Conservation (phyloP, 2,888 invertebrate genomes). For the Uropetala carovei region DNA sequence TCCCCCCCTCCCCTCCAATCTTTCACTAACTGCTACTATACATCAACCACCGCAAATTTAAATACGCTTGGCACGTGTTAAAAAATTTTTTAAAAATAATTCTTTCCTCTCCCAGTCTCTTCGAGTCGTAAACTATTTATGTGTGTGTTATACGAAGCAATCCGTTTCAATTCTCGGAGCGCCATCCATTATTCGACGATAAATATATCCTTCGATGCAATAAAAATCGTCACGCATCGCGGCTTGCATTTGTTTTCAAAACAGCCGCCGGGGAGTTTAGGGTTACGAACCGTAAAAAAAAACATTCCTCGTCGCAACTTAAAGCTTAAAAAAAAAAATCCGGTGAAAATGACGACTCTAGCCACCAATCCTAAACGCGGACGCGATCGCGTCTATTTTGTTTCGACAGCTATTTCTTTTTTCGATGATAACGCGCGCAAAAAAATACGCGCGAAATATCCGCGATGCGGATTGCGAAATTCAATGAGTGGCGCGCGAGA, state of each 20-base stretch:
- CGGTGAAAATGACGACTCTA: neutral
- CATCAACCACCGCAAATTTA: neutral
- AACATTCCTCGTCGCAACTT: neutral
- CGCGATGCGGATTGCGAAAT: neutral
- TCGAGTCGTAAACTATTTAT: slow-evolving; percentile 4
- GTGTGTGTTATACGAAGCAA: neutral
- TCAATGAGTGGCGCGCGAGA: neutral
- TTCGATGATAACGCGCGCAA: neutral
- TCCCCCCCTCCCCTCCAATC: too few species aligned
- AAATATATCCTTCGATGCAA: slow-evolving; percentile 3
- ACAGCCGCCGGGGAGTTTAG: too few species aligned
- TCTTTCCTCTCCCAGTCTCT: neutral
- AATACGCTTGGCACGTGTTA: neutral
- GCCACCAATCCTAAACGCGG: neutral
- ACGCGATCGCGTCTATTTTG: neutral
- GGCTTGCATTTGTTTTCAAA: neutral
- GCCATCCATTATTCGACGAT: neutral
- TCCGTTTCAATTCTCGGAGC: slow-evolving; percentile 6
- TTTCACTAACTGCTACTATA: slow-evolving; percentile 5
- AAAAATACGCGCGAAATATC: neutral
- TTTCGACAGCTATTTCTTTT: neutral
- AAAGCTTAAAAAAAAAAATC: neutral
- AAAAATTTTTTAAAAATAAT: neutral
- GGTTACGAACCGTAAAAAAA: neutral
- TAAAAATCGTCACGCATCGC: neutral